Percentiles rank a stretch among this genome's conserved stretches.
Evolutionary conservation across 2,113 vertebrate genomes (phyloP).

Genomic region (Nothocercus julius): DNA sequence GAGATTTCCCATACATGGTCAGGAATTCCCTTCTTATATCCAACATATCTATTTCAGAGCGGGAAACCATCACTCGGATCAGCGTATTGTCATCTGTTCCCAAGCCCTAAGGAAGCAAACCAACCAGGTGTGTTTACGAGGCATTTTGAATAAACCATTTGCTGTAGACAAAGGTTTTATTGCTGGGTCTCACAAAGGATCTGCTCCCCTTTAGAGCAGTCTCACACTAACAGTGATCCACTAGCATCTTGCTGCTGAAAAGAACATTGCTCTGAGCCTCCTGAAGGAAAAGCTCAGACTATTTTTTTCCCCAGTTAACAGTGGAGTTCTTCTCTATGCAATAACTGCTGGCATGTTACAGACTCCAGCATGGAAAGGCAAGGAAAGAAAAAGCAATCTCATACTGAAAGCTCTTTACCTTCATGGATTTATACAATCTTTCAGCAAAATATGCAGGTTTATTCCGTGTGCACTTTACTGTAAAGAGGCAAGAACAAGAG

Average conservation of each 20-base stretch:
- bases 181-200: not conserved
- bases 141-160: not conserved
- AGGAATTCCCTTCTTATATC: slow-evolving; percentile 90
- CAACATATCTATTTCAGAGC: slow-evolving; percentile 92
- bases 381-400: not conserved
- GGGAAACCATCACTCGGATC: slow-evolving; percentile 93
- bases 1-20: slow-evolving; percentile 89
- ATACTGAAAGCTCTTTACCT: slow-evolving; percentile 80
- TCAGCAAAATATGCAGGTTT: slow-evolving; percentile 92
- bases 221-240: not conserved
- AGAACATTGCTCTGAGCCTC: not conserved
- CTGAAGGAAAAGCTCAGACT: not conserved
- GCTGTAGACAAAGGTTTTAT: not conserved
- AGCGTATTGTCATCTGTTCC: slow-evolving; percentile 92
- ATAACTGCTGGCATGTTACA: not conserved
- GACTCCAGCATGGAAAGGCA: not conserved
- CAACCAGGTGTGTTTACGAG: not conserved
- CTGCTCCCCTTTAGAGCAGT: not conserved
- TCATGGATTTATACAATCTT: slow-evolving; percentile 95
- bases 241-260: not conserved
- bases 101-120: slow-evolving; percentile 79
- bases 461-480: slow-evolving; percentile 89
- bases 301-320: fast-evolving
- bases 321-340: not conserved
- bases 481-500: slow-evolving; percentile 23